A percentile compares a stretch with the other conserved stretches of the same genome.
Conservation (phyloP, 2,888 invertebrate genomes). For the Altica lythri region DNA sequence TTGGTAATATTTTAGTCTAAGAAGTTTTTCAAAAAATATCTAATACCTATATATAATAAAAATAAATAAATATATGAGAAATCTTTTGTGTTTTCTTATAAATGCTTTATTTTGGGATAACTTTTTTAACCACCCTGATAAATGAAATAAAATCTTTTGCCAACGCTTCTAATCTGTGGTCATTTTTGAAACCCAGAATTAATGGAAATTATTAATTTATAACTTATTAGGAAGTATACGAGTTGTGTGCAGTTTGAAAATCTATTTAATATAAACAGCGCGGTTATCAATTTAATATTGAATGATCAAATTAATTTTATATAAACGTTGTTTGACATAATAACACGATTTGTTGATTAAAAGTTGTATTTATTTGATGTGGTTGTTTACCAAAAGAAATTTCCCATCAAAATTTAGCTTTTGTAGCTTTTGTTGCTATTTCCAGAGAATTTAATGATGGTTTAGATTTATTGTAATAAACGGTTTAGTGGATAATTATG, state of each 20-base stretch:
- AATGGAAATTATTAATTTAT: constrained; percentile 42
- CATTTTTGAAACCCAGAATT: constrained; percentile 39
- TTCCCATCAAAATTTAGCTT: no score
- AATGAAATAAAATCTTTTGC: constrained; percentile 15
- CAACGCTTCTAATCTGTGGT: constrained; percentile 33
- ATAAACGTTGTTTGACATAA: constrained; percentile 20
- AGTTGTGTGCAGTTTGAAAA: constrained; percentile 20
- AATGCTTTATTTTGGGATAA: no score
- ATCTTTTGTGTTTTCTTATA: no score
- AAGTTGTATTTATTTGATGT: constrained; percentile 10
- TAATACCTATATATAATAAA: no score
- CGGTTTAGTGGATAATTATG: no score
- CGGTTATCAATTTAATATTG: constrained; percentile 26
- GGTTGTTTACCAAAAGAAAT: constrained; percentile 12
- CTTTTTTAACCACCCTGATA: background rate
- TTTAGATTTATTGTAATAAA: no score
- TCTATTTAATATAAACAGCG: constrained; percentile 28
- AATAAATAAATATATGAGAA: no score
- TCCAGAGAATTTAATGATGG: no score
- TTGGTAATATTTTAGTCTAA: no score
- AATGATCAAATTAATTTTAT: constrained; percentile 28
- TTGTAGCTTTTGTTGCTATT: no score
- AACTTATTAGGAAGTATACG: constrained; percentile 32
- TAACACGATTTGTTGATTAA: constrained; percentile 7
- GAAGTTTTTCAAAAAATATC: no score